These are phyloP conservation scores for Chymomyza costata DNA, from an alignment of 1,140 invertebrate species.

Conservation along the genomic window DNA sequence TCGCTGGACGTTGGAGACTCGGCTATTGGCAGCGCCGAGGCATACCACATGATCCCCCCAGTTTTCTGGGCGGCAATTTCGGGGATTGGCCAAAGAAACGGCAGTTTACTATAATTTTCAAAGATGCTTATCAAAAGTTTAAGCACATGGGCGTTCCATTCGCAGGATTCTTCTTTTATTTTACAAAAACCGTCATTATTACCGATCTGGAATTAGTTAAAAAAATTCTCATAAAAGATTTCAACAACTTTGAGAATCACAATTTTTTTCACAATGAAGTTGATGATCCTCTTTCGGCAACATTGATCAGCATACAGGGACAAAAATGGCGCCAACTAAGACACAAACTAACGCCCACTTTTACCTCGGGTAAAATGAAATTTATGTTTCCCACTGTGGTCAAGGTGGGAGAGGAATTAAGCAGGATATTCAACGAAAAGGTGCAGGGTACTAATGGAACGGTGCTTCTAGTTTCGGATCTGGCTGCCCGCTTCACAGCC, in stretches of 20 bases:
- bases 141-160: slow-evolving; percentile 35
- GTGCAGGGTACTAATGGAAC: slow-evolving; percentile 16
- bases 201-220: slow-evolving; percentile 79
- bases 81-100: slow-evolving; percentile 21
- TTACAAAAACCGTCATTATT: slow-evolving; percentile 18
- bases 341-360: slow-evolving; percentile 76
- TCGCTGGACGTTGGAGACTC: too few relatives aligned
- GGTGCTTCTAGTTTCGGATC: slow-evolving; percentile 62
- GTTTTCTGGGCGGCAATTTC: slow-evolving; percentile 31
- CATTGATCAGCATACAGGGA: slow-evolving; percentile 74
- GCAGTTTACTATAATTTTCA: slow-evolving; percentile 21
- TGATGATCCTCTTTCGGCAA: slow-evolving; percentile 75
- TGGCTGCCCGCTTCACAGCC: slow-evolving; percentile 73
- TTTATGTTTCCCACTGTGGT: slow-evolving; percentile 74
- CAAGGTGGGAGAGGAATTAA: slow-evolving; percentile 49
- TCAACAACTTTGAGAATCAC: slow-evolving; percentile 76
- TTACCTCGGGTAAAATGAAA: slow-evolving; percentile 78
- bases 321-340: slow-evolving; percentile 77
- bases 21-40: slow-evolving; percentile 36
- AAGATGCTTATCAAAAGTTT: slow-evolving; percentile 16
- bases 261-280: slow-evolving; percentile 73
- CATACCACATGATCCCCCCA: slow-evolving; percentile 18
- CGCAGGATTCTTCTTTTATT: slow-evolving; percentile 29
- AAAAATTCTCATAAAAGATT: slow-evolving; percentile 78
- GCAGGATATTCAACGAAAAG: slow-evolving; percentile 48